Evolutionary conservation across 64 coral and sea anemone genomes (phyloP).

Genomic region (Pachyseris speciosa): DNA sequence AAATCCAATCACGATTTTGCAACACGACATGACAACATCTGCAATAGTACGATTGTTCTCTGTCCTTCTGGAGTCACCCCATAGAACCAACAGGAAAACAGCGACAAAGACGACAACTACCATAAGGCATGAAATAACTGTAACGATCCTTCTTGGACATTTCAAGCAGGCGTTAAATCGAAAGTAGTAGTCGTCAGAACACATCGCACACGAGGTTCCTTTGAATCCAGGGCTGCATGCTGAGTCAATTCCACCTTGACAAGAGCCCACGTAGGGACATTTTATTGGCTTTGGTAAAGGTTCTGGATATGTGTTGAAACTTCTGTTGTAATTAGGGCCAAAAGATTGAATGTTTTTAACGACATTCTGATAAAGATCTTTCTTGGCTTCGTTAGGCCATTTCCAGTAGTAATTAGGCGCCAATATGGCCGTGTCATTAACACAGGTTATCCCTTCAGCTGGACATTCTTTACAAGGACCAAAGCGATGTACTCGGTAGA

Average conservation of each 20-base stretch:
- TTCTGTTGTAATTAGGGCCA: not conserved
- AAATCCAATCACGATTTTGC: slow-evolving; percentile 84
- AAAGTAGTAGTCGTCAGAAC: slow-evolving; percentile 51
- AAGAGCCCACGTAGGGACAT: slow-evolving; percentile 30
- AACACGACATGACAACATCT: slow-evolving; percentile 84
- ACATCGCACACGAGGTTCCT: slow-evolving; percentile 62
- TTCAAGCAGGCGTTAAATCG: too few relatives aligned
- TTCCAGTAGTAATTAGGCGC: too few relatives aligned
- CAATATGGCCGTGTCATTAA: slow-evolving; percentile 29
- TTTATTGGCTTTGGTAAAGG: slow-evolving; percentile 21
- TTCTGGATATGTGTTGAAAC: not conserved
- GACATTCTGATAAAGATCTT: not conserved
- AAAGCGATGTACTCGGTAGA: slow-evolving; percentile 63
- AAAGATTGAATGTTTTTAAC: slow-evolving; percentile 26
- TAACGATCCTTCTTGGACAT: not conserved
- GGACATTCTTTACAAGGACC: slow-evolving; percentile 36
- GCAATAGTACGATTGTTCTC: too few relatives aligned
- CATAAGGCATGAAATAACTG: not conserved
- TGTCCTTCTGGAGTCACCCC: too few relatives aligned
- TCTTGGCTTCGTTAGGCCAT: not conserved
- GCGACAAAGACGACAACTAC: slow-evolving; percentile 51
- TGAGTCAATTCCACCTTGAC: slow-evolving; percentile 38
- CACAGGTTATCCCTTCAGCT: not conserved
- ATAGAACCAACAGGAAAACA: slow-evolving; percentile 47
- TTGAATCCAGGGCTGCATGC: slow-evolving; percentile 4